Conservation (phyloP, 2,797 vertebrate genomes). For the Lepilemur ruficaudatus region DNA sequence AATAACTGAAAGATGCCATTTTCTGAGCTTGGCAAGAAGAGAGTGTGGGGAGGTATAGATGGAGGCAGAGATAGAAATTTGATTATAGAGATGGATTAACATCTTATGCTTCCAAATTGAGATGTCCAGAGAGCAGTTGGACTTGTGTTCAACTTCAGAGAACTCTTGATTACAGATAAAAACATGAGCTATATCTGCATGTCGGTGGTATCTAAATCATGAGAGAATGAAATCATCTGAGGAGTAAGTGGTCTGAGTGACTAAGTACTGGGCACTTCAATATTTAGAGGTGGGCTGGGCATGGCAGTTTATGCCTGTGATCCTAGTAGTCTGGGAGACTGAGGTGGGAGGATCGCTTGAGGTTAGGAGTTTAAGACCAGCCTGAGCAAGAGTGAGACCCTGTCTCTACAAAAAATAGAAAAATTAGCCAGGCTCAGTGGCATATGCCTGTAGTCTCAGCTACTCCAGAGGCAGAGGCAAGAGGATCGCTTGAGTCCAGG, state of each 20-base stretch:
- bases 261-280: neutral
- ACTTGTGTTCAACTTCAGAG: neutral
- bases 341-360: too few relatives aligned
- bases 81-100: neutral
- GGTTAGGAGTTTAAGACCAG: too few relatives aligned
- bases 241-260: neutral
- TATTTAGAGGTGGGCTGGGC: neutral
- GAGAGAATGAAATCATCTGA: neutral
- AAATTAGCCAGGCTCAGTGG: too few relatives aligned
- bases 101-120: neutral
- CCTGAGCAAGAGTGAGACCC: too few relatives aligned
- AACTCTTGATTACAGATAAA: neutral
- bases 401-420: too few relatives aligned
- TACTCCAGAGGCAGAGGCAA: too few relatives aligned
- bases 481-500: too few relatives aligned
- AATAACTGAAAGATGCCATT: neutral
- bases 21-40: slow-evolving; percentile 9
- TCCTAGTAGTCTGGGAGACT: too few relatives aligned
- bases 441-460: too few relatives aligned
- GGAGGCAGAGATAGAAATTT: neutral
- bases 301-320: too few relatives aligned
- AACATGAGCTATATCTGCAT: neutral
- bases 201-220: neutral
- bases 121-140: neutral
- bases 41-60: neutral